Evolutionary conservation across 2,113 vertebrate genomes (phyloP), one percentile per base, ranked within the genome.

Genomic region (Accipiter virgatus): DNA sequence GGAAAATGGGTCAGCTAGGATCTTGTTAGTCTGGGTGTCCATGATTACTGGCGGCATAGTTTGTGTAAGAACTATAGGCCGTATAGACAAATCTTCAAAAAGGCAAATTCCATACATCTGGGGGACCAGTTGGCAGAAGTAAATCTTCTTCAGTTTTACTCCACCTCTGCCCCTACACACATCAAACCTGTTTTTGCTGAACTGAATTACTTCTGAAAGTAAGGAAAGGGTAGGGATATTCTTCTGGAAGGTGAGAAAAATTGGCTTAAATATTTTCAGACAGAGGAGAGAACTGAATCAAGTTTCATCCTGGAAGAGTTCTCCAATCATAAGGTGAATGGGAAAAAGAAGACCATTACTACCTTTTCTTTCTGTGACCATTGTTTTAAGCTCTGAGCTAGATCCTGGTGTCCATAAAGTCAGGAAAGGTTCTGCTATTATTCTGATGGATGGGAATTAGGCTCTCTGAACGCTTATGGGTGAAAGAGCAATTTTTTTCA

Each of bases 151-250:
- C 16, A 11, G 9, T 88, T 80, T 75, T 36, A 45, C 4, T 36
- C 2, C 2, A 4, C 2, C 7, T 63, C 55, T 32, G 2, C 25
- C 19, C 3, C 38, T 62, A 20, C 1, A 38, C 7, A 15, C 10
- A 23, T 23, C 22, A 52, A 61, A n/a, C 23, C 47, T 80, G 23
- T 10, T 11, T 45, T 63, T 90, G 23, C 27, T 75, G 32, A 67
- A 29, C 32, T 11, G 3, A 88, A 38, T 52, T 72, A 32, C 26
- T 65, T 77, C 43, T 59, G 42, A 63, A 80, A 50, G 4, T 36
- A 59, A 59, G 9, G 19, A 45, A 45, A 47, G 6, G 1, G 4
- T 42, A 9, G 14, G 2, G 7, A 65, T 84, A 27, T 43, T 48
- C 11, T 74, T 70, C 20, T 43, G 31, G 20, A 73, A 81, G 9